Percentiles rank a stretch among this genome's conserved stretches.
Evolutionary conservation across 2,888 invertebrate genomes (phyloP).

Genomic region (Linnaemya tessellans): DNA sequence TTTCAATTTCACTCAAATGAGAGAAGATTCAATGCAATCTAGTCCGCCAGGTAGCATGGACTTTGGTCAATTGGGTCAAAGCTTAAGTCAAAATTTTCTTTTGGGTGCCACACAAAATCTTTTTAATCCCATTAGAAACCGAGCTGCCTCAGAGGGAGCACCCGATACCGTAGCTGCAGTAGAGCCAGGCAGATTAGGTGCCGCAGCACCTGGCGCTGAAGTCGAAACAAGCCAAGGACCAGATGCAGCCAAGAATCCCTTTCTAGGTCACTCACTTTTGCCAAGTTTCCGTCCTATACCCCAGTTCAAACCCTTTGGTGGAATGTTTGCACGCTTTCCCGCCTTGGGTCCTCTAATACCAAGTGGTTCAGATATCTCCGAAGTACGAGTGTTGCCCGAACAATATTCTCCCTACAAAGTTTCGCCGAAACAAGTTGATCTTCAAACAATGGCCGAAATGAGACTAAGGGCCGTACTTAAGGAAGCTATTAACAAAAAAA

Average conservation of each 20-base stretch:
- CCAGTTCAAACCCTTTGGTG: constrained; percentile 16
- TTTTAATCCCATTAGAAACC: constrained; percentile 10
- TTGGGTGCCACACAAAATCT: constrained; percentile 41
- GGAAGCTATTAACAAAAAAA: constrained; percentile 71
- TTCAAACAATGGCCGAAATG: constrained; percentile 72
- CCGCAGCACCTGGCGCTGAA: neutral
- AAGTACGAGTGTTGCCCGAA: constrained; percentile 78
- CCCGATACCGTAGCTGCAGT: neutral
- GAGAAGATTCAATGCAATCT: constrained; percentile 5
- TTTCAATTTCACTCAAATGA: constrained; percentile 35
- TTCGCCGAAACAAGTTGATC: constrained; percentile 45
- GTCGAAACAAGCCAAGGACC: neutral
- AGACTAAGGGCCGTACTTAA: constrained; percentile 74
- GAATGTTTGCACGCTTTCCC: neutral
- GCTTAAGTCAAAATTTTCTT: constrained; percentile 38
- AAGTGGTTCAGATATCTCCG: constrained; percentile 76
- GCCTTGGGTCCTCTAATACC: neutral
- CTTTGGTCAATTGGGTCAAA: constrained; percentile 41
- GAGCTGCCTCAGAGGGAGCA: neutral
- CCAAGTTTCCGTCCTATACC: constrained; percentile 35
- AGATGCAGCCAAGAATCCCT: constrained; percentile 20
- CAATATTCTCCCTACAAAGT: constrained; percentile 56
- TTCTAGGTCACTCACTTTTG: constrained; percentile 41
- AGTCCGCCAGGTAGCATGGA: constrained; percentile 1
- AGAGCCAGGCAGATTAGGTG: neutral